Percentiles rank a stretch among this genome's conserved stretches.
These are phyloP conservation scores for Caenorhabditis uteleia DNA, from an alignment of 2,888 invertebrate species.

Conservation along the genomic window DNA sequence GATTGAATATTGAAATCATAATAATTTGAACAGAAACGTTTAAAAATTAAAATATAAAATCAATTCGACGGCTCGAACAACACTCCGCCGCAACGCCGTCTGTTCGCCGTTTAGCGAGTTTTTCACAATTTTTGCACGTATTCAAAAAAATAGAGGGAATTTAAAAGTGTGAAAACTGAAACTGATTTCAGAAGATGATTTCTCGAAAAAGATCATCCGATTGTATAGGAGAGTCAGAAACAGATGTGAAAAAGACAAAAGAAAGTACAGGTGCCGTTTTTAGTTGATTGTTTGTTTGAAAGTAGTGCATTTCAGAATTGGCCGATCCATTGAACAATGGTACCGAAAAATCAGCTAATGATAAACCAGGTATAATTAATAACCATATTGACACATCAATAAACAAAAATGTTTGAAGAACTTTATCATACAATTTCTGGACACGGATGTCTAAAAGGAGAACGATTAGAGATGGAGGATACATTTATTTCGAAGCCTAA, in stretches of 20 bases:
- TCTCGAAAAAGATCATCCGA: neutral
- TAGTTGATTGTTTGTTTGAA: too few species aligned
- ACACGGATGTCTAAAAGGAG: too few species aligned
- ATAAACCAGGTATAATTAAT: neutral
- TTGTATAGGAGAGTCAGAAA: neutral
- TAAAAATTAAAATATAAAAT: constrained; percentile 22
- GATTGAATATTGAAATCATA: neutral
- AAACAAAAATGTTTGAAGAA: too few species aligned
- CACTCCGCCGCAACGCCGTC: constrained; percentile 20
- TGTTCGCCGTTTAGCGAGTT: constrained; percentile 14
- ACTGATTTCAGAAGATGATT: too few species aligned
- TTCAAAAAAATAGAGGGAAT: constrained; percentile 6
- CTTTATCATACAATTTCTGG: too few species aligned
- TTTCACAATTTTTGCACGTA: constrained; percentile 16
- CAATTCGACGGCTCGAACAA: constrained; percentile 36
- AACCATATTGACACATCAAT: neutral
- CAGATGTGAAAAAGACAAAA: neutral
- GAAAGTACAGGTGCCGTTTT: too few species aligned
- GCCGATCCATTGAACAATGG: too few species aligned
- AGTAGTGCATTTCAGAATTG: too few species aligned
- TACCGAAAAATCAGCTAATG: too few species aligned
- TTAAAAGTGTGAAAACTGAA: too few species aligned
- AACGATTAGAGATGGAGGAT: too few species aligned
- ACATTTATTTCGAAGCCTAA: too few species aligned
- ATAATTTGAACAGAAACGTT: constrained; percentile 18